Base-by-base conservation (phyloP, 2,888 invertebrate genomes). In the Drosophila vallismaia region DNA sequence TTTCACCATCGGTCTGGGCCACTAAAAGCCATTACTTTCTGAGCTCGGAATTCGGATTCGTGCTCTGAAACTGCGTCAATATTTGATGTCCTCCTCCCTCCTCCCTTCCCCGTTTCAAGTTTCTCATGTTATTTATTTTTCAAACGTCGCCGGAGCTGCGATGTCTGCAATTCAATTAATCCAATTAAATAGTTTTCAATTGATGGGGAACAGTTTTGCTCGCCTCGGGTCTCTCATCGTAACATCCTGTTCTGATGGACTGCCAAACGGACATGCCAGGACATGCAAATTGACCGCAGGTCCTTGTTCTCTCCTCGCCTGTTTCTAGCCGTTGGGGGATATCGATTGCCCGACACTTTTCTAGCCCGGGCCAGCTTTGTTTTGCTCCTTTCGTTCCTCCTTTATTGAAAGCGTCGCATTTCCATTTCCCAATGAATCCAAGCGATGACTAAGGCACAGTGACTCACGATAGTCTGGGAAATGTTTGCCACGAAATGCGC, bases 101-200 rank as follows among this genome's bases (percentile, higher is more conserved):
- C n/a, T n/a, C n/a, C 14, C 2, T 31, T 3, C 31, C 19, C 19
- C 19, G 19, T 19, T 19, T 19, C 28, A 28, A 45, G 46, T 38
- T 38, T 51, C 33, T 50, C 69, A 68, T 68, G 68, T 69, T 19
- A 57, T 40, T 50, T 9, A 9, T n/a, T 53, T 52, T 36, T 29
- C 31, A 59, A 70, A 19, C 19, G 19, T 19, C 19, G 19, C 19
- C 19, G 19, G 19, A 19, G 19, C 19, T 19, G 28, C 28, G 28
- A 28, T 46, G 58, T 49, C 60, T 70, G 77, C 71, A 77, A 79
- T 71, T 86, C 66, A 76, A 79, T 81, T 78, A 76, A 71, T 64
- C 55, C 59, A 85, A 82, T 86, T 83, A 71, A 72, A 77, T 67
- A 55, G 31, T 66, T 69, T 79, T 83, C 75, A 63, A 81, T 79